Evolutionary conservation across 2,797 vertebrate genomes (phyloP).

Genomic region (Cossypha dichroa): DNA sequence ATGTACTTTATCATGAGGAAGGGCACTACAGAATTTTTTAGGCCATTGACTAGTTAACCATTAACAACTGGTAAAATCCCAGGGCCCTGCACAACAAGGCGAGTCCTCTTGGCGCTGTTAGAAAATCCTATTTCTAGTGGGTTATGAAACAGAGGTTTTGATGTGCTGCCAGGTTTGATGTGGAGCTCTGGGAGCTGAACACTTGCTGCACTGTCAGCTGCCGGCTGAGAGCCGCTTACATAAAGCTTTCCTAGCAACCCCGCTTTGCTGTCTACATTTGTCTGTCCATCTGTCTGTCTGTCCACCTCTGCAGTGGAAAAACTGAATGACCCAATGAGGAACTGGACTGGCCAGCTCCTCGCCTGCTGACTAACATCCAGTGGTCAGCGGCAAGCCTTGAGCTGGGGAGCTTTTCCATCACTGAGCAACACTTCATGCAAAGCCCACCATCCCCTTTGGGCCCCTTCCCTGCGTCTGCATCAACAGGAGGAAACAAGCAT

Average conservation of each 20-base stretch:
- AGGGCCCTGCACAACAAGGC: constrained; percentile 25
- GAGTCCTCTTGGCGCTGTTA: constrained; percentile 60
- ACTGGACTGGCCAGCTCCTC: not conserved
- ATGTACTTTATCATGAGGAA: not conserved
- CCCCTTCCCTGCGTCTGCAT: constrained; percentile 30
- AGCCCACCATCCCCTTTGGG: constrained; percentile 41
- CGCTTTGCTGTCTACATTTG: not conserved
- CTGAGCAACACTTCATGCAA: constrained; percentile 4
- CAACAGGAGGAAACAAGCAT: constrained; percentile 50
- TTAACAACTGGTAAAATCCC: constrained; percentile 70
- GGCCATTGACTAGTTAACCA: constrained; percentile 61
- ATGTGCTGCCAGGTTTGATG: constrained; percentile 78
- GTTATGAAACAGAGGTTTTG: constrained; percentile 82
- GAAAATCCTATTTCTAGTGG: constrained; percentile 78
- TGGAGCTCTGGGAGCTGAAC: constrained; percentile 73
- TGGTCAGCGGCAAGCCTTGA: not conserved
- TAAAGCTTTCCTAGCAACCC: constrained; percentile 75
- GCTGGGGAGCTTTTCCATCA: not conserved
- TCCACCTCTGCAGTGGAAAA: not conserved
- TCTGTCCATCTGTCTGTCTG: not conserved
- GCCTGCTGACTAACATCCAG: not conserved
- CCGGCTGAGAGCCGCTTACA: constrained; percentile 65
- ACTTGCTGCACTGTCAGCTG: constrained; percentile 64
- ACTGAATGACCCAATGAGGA: not conserved
- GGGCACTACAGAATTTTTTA: not conserved